Base-by-base conservation (phyloP, 2,113 vertebrate species). In the Thymallus thymallus region DNA sequence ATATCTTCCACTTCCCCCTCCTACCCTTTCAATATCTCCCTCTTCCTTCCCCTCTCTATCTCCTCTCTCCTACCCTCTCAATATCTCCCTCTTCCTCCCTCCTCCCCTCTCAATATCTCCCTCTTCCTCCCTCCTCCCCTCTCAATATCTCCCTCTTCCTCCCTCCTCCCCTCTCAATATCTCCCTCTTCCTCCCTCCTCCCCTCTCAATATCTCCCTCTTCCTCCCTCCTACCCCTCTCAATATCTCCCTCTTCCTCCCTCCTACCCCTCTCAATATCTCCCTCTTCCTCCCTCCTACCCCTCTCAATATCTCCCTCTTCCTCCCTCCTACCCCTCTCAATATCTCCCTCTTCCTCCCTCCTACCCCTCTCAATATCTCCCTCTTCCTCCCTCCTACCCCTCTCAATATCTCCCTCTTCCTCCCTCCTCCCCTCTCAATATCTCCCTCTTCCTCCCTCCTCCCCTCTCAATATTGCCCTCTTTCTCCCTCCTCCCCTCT, bases 21-120 rank as follows among this genome's bases (percentile, higher is more conserved):
- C 74, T 18, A 10, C 23, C 23, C 64, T 18, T 23, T 64, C 65
- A 97, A n/a, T n/a, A n/a, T n/a, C n/a, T 32, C 9, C 5, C 65
- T 30, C n/a, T n/a, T n/a, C n/a, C 55, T 74, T 18, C 20, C 23
- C 23, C 64, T 18, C 26, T 64, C 65, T n/a, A n/a, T n/a, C n/a
- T n/a, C n/a, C n/a, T 32, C 9, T 4, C 65, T 30, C 55, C 74
- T 18, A 10, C 23, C 23, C 64, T 18, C 26, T 64, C 65, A 97
- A n/a, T n/a, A n/a, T n/a, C n/a, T n/a, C n/a, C n/a, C n/a, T n/a
- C n/a, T n/a, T n/a, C n/a, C n/a, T 32, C 9, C 5, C 65, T 30
- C 55, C 74, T 18, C 20, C 23, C 23, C 64, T 18, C 26, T 64
- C 65, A 97, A n/a, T n/a, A n/a, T n/a, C n/a, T n/a, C n/a, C n/a